Base-by-base conservation (phyloP, 2,888 invertebrate species). In the Callimorpha dominula region DNA sequence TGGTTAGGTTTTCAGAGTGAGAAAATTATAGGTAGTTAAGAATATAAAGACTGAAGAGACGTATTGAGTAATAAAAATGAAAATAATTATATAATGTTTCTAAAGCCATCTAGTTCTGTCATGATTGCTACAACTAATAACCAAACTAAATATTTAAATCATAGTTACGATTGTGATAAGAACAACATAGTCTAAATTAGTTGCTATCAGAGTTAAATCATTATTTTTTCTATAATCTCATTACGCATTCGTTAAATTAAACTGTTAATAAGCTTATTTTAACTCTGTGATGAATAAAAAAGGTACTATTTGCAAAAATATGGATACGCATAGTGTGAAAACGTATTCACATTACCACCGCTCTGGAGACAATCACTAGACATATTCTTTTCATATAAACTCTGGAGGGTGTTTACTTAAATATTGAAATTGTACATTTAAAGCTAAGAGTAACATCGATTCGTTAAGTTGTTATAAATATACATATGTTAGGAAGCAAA, bases 281-380 rank as follows among this genome's bases (percentile, higher is more conserved):
- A 68, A 43, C 43, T 68, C 20, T 20, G 14, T 57, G 20, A 68
- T 67, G n/a, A 52, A 67, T 54, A 7, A 54, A 57, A 57, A 20
- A 14, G 57, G 14, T 57, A 54, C 17, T 12, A n/a, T 64, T 46
- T 6, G 65, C 42, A n/a, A 43, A 43, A 43, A 8, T 43, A 68
- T 68, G 67, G 67, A 68, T 57, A 54, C 14, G 67, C 11, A 46
- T 46, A 3, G 43, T 46, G 6, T 46, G 43, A 9, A 46, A 8
- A 46, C 43, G 1, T 4, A 0, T 46, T 46, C 43, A 8, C 8
- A 9, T 46, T 8, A 46, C 43, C 0, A 46, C 31, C 9, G 54
- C 11, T 20, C 11, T 20, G 17, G 54, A 11, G 20, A 11, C 54
- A 57, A 3, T 3, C 6, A 2, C 8, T 8, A 9, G 1, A n/a